Base-by-base conservation (phyloP, 2,113 vertebrate genomes). In the Istiophorus platypterus region DNA sequence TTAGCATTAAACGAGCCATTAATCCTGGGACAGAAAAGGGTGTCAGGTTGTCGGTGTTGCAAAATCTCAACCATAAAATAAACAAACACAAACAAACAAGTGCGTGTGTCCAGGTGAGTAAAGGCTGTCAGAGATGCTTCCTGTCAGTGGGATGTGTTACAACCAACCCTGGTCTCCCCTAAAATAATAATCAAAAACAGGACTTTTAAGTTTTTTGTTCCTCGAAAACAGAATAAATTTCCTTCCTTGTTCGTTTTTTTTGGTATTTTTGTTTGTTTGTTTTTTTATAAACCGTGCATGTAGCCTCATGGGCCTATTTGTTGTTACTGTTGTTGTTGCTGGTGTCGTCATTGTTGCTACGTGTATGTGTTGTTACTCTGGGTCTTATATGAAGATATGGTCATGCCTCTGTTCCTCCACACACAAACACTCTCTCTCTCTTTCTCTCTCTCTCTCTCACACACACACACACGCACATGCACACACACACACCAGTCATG, bases 241-340 rank as follows among this genome's bases (percentile, higher is more conserved):
- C 26, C 8, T 68, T 76, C 31, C 72, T 87, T 52, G 27, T 52
- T 31, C 24, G 27, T n/a, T n/a, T n/a, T n/a, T n/a, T n/a, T n/a
- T n/a, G n/a, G n/a, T n/a, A n/a, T n/a, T n/a, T n/a, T n/a, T n/a
- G n/a, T n/a, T n/a, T n/a, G n/a, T n/a, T n/a, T n/a, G n/a, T 76
- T 22, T 54, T 78, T 86, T 85, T 80, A 57, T 88, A 85, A 86
- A 64, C 39, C 75, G 72, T 91, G 91, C 90, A 92, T 91, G 85
- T 73, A n/a, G 84, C 80, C 83, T 13, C 22, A 42, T 0, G n/a
- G 26, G 72, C 58, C 54, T 78, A 72, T 86, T 65, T 78, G 81
- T 87, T 85, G 76, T 85, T 66, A 42, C 24, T 67, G 69, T 73
- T 61, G 72, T 67, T 64, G 66, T 79, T 70, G 69, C 5, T 68